These are phyloP conservation scores for Pedionomus torquatus DNA, from an alignment of 2,113 vertebrate genomes.

Conservation along the genomic window DNA sequence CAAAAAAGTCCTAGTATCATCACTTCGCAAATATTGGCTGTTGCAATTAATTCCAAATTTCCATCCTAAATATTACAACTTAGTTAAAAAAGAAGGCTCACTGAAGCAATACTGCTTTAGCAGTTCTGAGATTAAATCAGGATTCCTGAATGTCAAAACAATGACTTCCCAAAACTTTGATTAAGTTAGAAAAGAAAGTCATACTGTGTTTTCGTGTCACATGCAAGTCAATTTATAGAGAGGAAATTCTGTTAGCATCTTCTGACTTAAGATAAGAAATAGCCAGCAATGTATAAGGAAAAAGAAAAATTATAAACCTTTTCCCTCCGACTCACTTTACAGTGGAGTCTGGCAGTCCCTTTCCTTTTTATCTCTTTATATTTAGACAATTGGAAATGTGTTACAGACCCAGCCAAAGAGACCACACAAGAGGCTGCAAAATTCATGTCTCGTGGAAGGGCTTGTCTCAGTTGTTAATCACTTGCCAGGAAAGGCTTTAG, in stretches of 20 bases:
- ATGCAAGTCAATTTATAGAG: background rate
- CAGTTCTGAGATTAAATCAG: background rate
- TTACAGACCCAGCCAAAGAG: constrained; percentile 20
- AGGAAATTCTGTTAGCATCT: constrained; percentile 23
- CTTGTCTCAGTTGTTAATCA: background rate
- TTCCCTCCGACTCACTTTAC: background rate
- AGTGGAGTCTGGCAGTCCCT: background rate
- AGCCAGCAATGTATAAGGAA: background rate
- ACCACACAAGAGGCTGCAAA: constrained; percentile 16
- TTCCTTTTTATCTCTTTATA: constrained; percentile 28
- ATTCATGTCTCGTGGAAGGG: background rate
- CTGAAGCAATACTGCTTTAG: background rate
- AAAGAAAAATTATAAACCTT: constrained; percentile 31
- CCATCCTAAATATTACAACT: background rate
- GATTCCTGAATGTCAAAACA: background rate
- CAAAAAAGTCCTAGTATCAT: background rate
- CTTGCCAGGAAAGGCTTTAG: background rate
- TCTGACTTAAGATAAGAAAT: constrained; percentile 29
- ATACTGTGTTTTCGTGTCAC: background rate
- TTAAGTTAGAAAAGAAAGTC: background rate
- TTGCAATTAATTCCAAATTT: background rate
- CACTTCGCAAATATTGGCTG: background rate
- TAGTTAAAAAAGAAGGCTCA: background rate
- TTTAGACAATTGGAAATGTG: constrained; percentile 13
- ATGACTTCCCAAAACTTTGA: background rate